Evolutionary conservation across 2,888 invertebrate species (phyloP).

Genomic region (Drosophila prolongata): DNA sequence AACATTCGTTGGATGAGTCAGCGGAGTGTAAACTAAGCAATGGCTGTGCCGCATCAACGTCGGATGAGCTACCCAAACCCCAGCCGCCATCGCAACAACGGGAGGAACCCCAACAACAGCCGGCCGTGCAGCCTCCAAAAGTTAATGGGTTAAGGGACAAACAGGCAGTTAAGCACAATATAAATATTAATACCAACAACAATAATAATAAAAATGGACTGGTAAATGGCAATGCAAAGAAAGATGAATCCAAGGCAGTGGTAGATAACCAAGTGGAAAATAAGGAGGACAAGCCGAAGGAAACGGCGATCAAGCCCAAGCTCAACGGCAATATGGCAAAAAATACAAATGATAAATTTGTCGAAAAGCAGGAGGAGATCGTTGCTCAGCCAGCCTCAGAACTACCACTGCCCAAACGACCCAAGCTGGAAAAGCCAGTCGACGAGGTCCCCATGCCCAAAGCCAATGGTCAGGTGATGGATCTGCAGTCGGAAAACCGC

Average conservation of each 20-base stretch:
- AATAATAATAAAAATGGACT: slow-evolving; percentile 43
- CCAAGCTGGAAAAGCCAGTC: slow-evolving; percentile 29
- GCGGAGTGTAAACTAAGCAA: slow-evolving; percentile 40
- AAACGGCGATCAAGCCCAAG: slow-evolving; percentile 5
- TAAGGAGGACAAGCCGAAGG: slow-evolving; percentile 2
- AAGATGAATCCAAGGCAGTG: slow-evolving; percentile 7
- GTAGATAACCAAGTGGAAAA: not conserved
- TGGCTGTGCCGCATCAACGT: slow-evolving; percentile 32
- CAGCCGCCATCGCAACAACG: not conserved
- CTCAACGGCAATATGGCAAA: slow-evolving; percentile 58
- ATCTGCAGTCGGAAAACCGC: not conserved
- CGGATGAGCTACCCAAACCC: not conserved
- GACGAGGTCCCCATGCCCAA: slow-evolving; percentile 5
- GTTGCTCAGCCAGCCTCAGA: not conserved
- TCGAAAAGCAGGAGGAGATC: not conserved
- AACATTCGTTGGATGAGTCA: slow-evolving; percentile 26
- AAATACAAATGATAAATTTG: slow-evolving; percentile 3
- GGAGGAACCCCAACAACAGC: slow-evolving; percentile 1
- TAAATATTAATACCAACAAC: slow-evolving; percentile 28
- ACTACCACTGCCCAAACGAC: slow-evolving; percentile 57
- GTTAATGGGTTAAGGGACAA: slow-evolving; percentile 38
- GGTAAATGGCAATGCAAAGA: slow-evolving; percentile 53
- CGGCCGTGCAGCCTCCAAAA: slow-evolving; percentile 13
- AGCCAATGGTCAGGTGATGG: slow-evolving; percentile 18
- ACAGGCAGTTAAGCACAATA: slow-evolving; percentile 38